phyloP scores from a whole-genome alignment of 1,140 invertebrate genomes.

The Anagrus nilaparvatae region DNA sequence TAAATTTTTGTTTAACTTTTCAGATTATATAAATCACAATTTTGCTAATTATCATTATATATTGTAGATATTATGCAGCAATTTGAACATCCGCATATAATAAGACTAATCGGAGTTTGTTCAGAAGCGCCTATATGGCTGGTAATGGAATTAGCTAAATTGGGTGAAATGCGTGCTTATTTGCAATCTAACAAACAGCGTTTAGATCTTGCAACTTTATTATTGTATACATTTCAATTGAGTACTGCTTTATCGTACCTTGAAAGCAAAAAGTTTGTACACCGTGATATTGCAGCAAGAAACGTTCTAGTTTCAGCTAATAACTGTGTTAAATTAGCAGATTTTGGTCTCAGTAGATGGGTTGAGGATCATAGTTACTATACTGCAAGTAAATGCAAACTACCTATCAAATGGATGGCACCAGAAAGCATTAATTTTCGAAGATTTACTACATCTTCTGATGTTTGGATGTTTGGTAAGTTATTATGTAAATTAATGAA shows the following conservation, averaged over 20 bases:
- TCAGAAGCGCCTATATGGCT: slow-evolving; percentile 92
- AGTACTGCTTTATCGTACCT: slow-evolving; percentile 93
- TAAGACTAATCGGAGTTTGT: slow-evolving; percentile 92
- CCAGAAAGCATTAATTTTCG: slow-evolving; percentile 98
- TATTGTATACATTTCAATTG: slow-evolving; percentile 91
- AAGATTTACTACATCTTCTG: slow-evolving; percentile 91
- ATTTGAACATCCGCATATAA: slow-evolving; percentile 97
- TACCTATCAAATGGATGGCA: slow-evolving; percentile 99
- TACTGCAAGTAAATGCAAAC: slow-evolving; percentile 90
- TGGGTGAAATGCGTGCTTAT: slow-evolving; percentile 91
- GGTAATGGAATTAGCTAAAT: slow-evolving; percentile 93
- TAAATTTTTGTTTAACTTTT: slow-evolving; percentile 36
- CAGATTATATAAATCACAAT: neutral
- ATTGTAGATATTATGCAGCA: slow-evolving; percentile 97
- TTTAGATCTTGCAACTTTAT: slow-evolving; percentile 74
- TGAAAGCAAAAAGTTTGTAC: slow-evolving; percentile 97
- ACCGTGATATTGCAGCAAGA: slow-evolving; percentile 86
- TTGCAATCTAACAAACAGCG: slow-evolving; percentile 82
- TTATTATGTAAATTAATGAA: slow-evolving; percentile 5
- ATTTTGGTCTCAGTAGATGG: slow-evolving; percentile 93
- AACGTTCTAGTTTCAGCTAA: slow-evolving; percentile 94
- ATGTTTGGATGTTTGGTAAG: slow-evolving; percentile 99
- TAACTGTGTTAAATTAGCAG: slow-evolving; percentile 92
- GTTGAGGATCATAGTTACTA: slow-evolving; percentile 96
- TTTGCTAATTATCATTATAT: neutral